Evolutionary conservation across 2,113 vertebrate genomes (phyloP), one percentile per base, ranked within the genome.

Genomic region (Tamias sibiricus): DNA sequence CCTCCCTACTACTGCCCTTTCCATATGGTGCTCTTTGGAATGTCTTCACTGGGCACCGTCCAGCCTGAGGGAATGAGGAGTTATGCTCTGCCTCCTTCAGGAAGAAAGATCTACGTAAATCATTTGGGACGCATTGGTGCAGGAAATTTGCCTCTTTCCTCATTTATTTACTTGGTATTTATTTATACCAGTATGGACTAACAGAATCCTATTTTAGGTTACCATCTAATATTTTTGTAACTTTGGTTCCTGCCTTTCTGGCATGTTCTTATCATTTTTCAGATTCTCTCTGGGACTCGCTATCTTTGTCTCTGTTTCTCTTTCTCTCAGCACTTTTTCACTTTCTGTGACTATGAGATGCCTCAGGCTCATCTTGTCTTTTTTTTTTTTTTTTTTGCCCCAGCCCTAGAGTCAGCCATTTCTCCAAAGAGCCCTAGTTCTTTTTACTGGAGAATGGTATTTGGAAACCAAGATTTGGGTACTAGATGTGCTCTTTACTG

Each of bases 391-490:
- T 90, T 79, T 47, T 44, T 44, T 57, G 6, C 16, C 44, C 30
- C 40, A 89, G 16, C 20, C 68, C 47, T 93, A 84, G 47, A 83
- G 74, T 93, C 26, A 59, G 35, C n/a, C 32, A 66, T 93, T 87
- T 95, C 40, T 47, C 71, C 37, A 75, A 35, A 40, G 6, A 76
- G 5, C 16, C 62, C n/a, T 80, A 49, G 40, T 54, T 79, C 40
- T 87, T 68, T 69, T 82, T 68, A 32, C 11, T 24, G 49, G 47
- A 95, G 47, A 79, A 59, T 74, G n/a, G 4, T 84, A 95, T 44
- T 84, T 87, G 77, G 54, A 91, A 90, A 77, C 12, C 44, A 92
- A 90, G 80, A 93, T 44, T 17, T 66, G 90, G 77, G 54, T n/a
- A 64, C 9, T 6, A 74, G 64, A 8, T 49, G 37, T 64, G 26